phyloP scores from a whole-genome alignment of 2,888 invertebrate species.

The Morpho achilles region DNA sequence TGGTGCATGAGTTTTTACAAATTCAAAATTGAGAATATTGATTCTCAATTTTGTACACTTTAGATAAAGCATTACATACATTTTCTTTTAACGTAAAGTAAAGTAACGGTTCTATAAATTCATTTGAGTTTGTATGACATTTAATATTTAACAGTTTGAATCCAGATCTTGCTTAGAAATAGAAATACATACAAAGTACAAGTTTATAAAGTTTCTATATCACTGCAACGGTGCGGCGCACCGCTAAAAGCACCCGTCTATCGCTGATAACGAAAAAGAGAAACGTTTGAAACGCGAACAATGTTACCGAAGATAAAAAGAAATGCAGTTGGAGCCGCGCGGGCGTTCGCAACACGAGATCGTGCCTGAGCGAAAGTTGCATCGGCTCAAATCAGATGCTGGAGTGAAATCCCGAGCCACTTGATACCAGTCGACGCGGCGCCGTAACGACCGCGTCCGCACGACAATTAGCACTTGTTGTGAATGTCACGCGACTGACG shows the following conservation, averaged over 20 bases:
- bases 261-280: slow-evolving; percentile 24
- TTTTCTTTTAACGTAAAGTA: too few species aligned
- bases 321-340: slow-evolving; percentile 31
- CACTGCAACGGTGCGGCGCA: slow-evolving; percentile 25
- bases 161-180: too few species aligned
- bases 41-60: too few species aligned
- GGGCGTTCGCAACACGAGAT: slow-evolving; percentile 47
- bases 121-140: too few species aligned
- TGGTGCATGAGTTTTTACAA: too few species aligned
- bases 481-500: slow-evolving; percentile 61
- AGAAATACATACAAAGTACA: slow-evolving; percentile 2
- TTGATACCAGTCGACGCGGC: slow-evolving; percentile 47
- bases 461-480: slow-evolving; percentile 61
- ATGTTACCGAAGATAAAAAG: slow-evolving; percentile 39
- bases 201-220: slow-evolving; percentile 21
- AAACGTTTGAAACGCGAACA: slow-evolving; percentile 35
- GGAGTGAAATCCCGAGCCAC: slow-evolving; percentile 36
- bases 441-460: slow-evolving; percentile 50
- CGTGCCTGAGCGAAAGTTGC: slow-evolving; percentile 67
- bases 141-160: too few species aligned
- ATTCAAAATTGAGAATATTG: too few species aligned
- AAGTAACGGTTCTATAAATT: too few species aligned
- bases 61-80: too few species aligned
- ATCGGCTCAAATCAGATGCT: slow-evolving; percentile 63
- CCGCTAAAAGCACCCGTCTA: slow-evolving; percentile 27